Conservation (phyloP, 2,888 invertebrate genomes). For the Furcula furcula region DNA sequence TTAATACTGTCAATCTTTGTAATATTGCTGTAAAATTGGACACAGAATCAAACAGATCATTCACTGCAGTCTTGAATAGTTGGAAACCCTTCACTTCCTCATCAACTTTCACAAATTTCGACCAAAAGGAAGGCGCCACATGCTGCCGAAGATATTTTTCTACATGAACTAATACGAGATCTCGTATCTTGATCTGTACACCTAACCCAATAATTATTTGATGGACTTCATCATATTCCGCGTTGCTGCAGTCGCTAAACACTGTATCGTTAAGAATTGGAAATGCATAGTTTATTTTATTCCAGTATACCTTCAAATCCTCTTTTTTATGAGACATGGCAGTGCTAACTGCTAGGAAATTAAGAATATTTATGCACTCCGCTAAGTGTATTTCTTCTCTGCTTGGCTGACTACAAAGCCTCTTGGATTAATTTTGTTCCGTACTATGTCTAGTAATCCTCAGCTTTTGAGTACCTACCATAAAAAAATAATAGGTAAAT, state of each 20-base stretch:
- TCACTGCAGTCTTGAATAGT: constrained; percentile 85
- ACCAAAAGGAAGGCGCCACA: constrained; percentile 85
- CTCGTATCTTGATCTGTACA: constrained; percentile 65
- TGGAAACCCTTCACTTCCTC: constrained; percentile 83
- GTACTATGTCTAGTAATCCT: too few relatives aligned
- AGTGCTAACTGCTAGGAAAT: too few relatives aligned
- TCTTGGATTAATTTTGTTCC: too few relatives aligned
- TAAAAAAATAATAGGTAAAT: too few relatives aligned
- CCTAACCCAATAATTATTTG: constrained; percentile 61
- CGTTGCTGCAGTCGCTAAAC: constrained; percentile 55
- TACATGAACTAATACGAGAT: constrained; percentile 67
- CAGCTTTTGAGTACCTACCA: too few relatives aligned
- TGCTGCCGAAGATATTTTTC: constrained; percentile 83
- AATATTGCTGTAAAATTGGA: constrained; percentile 79
- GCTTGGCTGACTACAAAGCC: too few relatives aligned
- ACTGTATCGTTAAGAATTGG: constrained; percentile 68
- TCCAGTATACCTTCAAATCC: constrained; percentile 66
- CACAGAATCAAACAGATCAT: constrained; percentile 82
- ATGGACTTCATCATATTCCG: constrained; percentile 67
- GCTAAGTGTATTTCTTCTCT: too few relatives aligned
- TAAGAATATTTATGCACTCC: too few relatives aligned
- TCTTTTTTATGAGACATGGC: constrained; percentile 54
- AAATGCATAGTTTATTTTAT: constrained; percentile 69
- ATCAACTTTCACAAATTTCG: constrained; percentile 78
- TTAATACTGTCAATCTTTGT: constrained; percentile 77